Percentiles rank a stretch among this genome's conserved stretches.
Conservation (phyloP, 1,140 invertebrate species). For the Euborellia annulipes region DNA sequence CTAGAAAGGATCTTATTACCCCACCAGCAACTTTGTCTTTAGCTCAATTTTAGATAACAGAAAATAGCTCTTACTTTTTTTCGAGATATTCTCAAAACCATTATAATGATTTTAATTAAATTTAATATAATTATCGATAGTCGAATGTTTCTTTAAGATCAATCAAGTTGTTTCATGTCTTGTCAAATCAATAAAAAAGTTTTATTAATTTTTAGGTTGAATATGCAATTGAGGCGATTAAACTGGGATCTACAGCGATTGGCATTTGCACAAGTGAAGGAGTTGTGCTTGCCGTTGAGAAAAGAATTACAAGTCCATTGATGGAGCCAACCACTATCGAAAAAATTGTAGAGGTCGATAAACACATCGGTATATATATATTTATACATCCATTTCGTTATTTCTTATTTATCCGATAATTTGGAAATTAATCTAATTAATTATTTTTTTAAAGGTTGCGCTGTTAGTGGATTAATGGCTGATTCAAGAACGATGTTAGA, state of each 20-base stretch:
- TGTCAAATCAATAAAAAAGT: no score
- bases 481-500: conserved; percentile 93
- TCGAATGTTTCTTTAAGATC: no score
- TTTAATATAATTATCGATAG: no score
- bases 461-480: conserved; percentile 95
- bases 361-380: conserved; percentile 81
- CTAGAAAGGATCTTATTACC: no score
- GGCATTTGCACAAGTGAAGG: conserved; percentile 90
- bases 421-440: not conserved
- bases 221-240: conserved; percentile 99
- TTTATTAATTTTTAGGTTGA: conserved; percentile 55
- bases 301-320: conserved; percentile 88
- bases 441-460: conserved; percentile 47
- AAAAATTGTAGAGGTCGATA: conserved; percentile 93
- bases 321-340: conserved; percentile 95
- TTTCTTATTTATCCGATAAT: not conserved
- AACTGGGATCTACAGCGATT: conserved; percentile 96
- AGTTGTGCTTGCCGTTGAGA: conserved; percentile 93
- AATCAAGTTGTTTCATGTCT: no score
- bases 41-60: no score
- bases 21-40: no score
- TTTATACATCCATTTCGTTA: not conserved
- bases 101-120: no score
- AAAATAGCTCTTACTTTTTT: no score
- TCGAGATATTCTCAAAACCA: no score